A percentile compares a stretch with the other conserved stretches of the same genome.
These are phyloP conservation scores for Trichopoda pennipes DNA, from an alignment of 2,888 invertebrate species.

Conservation along the genomic window DNA sequence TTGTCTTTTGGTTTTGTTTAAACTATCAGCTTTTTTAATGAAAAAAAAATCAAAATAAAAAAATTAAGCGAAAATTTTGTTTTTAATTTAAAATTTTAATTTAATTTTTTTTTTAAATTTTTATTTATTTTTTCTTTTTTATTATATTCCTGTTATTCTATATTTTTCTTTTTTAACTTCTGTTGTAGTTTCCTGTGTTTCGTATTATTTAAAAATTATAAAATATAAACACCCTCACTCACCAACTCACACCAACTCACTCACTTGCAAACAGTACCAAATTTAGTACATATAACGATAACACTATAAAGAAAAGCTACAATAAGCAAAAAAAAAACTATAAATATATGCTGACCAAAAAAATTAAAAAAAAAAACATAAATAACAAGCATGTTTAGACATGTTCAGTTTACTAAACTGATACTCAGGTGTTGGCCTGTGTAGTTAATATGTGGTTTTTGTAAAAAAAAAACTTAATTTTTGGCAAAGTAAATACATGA, in stretches of 20 bases:
- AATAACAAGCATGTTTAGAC: conserved; percentile 57
- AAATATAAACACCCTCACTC: not conserved
- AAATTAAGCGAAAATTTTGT: too few relatives aligned
- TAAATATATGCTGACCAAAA: conserved; percentile 45
- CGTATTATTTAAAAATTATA: not conserved
- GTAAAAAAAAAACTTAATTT: conserved; percentile 23
- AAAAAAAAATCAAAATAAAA: too few relatives aligned
- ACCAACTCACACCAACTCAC: not conserved
- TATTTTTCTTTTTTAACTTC: not conserved
- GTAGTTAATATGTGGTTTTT: conserved; percentile 43
- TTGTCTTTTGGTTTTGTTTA: not conserved
- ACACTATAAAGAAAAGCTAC: conserved; percentile 26
- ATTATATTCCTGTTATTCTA: not conserved
- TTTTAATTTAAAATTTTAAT: too few relatives aligned
- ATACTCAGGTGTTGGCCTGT: conserved; percentile 48
- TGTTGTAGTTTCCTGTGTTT: conserved; percentile 6
- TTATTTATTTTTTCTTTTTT: too few relatives aligned
- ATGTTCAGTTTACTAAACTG: conserved; percentile 51
- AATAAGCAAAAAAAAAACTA: not conserved
- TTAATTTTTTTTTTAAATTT: too few relatives aligned
- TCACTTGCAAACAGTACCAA: conserved; percentile 14
- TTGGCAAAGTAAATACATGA: not conserved
- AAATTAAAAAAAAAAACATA: conserved; percentile 15
- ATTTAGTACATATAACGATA: conserved; percentile 42
- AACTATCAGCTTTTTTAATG: not conserved